phyloP scores from a whole-genome alignment of 2,113 vertebrate genomes.

The Coptodon bakossiorum region DNA sequence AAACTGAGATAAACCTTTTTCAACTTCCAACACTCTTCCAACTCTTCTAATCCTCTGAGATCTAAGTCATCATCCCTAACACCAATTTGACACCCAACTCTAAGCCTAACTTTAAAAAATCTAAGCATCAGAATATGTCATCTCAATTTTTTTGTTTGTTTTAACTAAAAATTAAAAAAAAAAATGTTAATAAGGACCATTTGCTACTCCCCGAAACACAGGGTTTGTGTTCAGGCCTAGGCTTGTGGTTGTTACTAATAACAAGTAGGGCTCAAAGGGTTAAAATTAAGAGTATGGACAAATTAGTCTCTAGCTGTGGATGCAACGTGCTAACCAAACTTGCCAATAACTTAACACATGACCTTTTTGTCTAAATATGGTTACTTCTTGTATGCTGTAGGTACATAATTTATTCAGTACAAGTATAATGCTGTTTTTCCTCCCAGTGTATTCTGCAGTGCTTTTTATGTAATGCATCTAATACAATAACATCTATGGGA shows the following conservation, averaged over 20 bases:
- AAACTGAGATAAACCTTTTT: background rate
- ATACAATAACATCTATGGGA: background rate
- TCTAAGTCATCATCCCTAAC: background rate
- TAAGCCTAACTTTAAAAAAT: background rate
- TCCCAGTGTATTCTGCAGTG: background rate
- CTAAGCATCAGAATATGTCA: background rate
- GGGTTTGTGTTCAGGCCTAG: background rate
- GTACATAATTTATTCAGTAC: background rate
- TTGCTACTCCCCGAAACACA: background rate
- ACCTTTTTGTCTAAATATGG: background rate
- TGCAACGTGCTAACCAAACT: background rate
- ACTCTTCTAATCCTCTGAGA: background rate
- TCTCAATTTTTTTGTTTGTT: background rate
- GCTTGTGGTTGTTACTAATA: background rate
- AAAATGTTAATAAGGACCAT: background rate
- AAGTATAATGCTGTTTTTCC: background rate
- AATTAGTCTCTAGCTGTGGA: background rate
- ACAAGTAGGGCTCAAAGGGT: background rate
- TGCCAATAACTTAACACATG: background rate
- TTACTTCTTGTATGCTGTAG: background rate
- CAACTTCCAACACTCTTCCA: background rate
- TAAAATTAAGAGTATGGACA: background rate
- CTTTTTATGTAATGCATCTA: background rate
- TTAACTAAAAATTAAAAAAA: background rate
- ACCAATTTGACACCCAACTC: background rate